A percentile compares a stretch with the other conserved stretches of the same genome.
Evolutionary conservation across 1,140 invertebrate species (phyloP).

Genomic region (Bathynomus jamesi): DNA sequence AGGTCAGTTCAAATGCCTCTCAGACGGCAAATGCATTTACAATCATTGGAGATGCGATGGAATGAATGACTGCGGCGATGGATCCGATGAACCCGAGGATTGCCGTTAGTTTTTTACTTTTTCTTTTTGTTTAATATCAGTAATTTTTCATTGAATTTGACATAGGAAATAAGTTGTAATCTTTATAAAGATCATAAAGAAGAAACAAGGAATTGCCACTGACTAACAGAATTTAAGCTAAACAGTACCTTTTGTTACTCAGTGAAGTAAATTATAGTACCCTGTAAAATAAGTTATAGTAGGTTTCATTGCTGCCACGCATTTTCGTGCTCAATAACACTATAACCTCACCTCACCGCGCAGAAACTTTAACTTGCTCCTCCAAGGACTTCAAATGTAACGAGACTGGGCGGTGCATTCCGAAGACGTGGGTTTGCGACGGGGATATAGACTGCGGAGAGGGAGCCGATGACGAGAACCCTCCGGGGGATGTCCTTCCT

Average conservation of each 20-base stretch:
- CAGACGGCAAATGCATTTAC: slow-evolving; percentile 82
- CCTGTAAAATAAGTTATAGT: no score
- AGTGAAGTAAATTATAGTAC: no score
- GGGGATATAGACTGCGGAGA: slow-evolving; percentile 75
- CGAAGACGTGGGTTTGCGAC: slow-evolving; percentile 70
- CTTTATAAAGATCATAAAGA: no score
- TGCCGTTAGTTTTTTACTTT: neutral
- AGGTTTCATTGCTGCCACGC: no score
- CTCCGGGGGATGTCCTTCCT: slow-evolving; percentile 16
- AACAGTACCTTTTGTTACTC: no score
- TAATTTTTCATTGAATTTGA: no score
- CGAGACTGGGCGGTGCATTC: slow-evolving; percentile 57
- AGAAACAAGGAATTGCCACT: no score
- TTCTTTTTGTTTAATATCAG: no score
- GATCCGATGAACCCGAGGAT: slow-evolving; percentile 74
- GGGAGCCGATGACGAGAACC: slow-evolving; percentile 61
- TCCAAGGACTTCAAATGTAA: slow-evolving; percentile 43
- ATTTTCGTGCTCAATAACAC: no score
- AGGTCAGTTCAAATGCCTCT: slow-evolving; percentile 11
- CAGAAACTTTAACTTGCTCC: neutral
- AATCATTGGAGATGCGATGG: slow-evolving; percentile 92
- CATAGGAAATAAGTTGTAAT: no score
- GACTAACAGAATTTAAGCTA: no score
- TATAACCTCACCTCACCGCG: no score
- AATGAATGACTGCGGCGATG: slow-evolving; percentile 85